These are phyloP conservation scores for Leptinotarsa peninsularis DNA, from an alignment of 2,888 invertebrate genomes.

Conservation along the genomic window DNA sequence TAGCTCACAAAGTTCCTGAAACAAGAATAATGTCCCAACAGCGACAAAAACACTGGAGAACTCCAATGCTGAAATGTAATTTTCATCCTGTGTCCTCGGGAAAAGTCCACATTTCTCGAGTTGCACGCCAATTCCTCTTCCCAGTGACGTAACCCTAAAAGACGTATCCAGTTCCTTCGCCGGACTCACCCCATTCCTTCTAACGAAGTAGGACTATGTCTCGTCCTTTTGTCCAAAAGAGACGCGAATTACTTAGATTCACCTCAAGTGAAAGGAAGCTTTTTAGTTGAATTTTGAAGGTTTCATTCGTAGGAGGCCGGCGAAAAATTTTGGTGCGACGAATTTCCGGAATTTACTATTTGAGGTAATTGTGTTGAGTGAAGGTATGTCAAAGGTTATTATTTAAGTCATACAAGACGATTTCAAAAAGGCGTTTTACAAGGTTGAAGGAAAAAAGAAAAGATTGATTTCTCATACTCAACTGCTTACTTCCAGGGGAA, in stretches of 20 bases:
- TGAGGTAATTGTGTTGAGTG: not conserved
- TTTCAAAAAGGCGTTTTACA: too few relatives aligned
- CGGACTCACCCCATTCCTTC: constrained; percentile 3
- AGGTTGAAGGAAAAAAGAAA: too few relatives aligned
- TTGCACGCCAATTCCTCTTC: not conserved
- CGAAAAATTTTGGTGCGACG: not conserved
- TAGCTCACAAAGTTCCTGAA: too few relatives aligned
- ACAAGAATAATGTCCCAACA: not conserved
- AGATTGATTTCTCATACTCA: too few relatives aligned
- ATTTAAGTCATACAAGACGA: not conserved
- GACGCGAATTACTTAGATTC: constrained; percentile 15
- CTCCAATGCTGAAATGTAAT: not conserved
- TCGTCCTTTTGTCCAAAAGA: constrained; percentile 9
- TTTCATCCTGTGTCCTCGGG: not conserved
- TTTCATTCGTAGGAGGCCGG: not conserved
- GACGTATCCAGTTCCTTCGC: not conserved
- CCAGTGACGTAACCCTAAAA: not conserved
- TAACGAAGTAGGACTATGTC: constrained; percentile 12
- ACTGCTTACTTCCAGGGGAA: too few relatives aligned
- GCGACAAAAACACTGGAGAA: not conserved
- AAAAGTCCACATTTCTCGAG: not conserved
- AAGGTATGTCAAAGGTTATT: not conserved
- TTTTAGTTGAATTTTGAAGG: constrained; percentile 13
- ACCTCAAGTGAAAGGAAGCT: constrained; percentile 3
- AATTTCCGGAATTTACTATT: not conserved